phyloP scores from a whole-genome alignment of 1,140 invertebrate genomes.

The Drosophila micromelanica region DNA sequence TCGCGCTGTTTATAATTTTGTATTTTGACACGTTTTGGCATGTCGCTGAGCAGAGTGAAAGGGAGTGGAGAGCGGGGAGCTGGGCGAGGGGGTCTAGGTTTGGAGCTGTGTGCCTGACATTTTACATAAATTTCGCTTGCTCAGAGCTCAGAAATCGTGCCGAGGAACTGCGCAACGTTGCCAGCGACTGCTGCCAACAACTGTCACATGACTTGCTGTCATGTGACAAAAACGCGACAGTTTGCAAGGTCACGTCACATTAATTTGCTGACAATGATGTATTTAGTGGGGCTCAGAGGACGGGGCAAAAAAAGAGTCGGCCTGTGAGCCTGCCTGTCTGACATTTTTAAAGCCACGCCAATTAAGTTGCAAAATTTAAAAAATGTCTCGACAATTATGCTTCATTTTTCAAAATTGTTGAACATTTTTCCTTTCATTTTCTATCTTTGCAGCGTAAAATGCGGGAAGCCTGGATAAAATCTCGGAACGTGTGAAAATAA shows the following conservation, averaged over 20 bases:
- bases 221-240: slow-evolving; percentile 81
- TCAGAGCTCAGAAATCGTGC: slow-evolving; percentile 58
- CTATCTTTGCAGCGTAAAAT: slow-evolving; percentile 50
- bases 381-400: slow-evolving; percentile 46
- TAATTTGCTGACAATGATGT: slow-evolving; percentile 83
- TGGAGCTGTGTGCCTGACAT: slow-evolving; percentile 54
- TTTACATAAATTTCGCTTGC: slow-evolving; percentile 78
- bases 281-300: slow-evolving; percentile 55
- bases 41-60: slow-evolving; percentile 22
- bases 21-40: slow-evolving; percentile 82
- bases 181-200: slow-evolving; percentile 31
- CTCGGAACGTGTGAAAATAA: slow-evolving; percentile 42
- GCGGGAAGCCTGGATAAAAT: slow-evolving; percentile 14
- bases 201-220: slow-evolving; percentile 65
- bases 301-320: not conserved
- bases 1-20: slow-evolving; percentile 77
- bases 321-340: slow-evolving; percentile 9
- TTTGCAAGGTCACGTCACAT: slow-evolving; percentile 82
- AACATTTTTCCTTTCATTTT: slow-evolving; percentile 21
- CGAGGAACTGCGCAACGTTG: slow-evolving; percentile 52
- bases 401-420: slow-evolving; percentile 41
- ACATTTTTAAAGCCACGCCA: slow-evolving; percentile 63
- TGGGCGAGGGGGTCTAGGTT: slow-evolving; percentile 5
- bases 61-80: not conserved
- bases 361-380: slow-evolving; percentile 56